Conservation (phyloP, 1,140 invertebrate species). For the Cardiocondyla obscurior region DNA sequence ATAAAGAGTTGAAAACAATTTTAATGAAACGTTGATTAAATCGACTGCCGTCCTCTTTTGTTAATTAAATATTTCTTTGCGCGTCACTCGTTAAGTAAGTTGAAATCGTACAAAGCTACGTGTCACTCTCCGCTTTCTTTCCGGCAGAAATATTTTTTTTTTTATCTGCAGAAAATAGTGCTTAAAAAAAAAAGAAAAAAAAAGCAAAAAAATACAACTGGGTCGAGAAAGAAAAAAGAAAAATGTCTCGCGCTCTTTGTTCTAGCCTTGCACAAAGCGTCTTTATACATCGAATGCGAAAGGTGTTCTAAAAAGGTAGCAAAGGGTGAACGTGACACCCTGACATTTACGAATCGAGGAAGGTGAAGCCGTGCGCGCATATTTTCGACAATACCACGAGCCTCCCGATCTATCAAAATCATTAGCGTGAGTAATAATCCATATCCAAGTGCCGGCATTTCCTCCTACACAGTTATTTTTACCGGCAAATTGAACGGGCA, state of each 20-base stretch:
- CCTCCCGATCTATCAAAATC: background rate
- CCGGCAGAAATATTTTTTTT: background rate
- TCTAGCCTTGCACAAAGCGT: background rate
- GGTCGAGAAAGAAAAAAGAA: slow-evolving; percentile 26
- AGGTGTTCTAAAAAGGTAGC: background rate
- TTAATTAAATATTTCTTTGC: background rate
- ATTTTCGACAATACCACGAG: slow-evolving; percentile 2
- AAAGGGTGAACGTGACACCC: background rate
- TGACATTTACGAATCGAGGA: slow-evolving; percentile 26
- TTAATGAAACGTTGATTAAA: too few relatives aligned
- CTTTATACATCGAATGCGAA: background rate
- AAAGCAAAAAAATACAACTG: slow-evolving; percentile 23
- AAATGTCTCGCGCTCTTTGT: background rate
- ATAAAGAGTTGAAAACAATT: too few relatives aligned
- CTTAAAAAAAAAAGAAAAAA: slow-evolving; percentile 20
- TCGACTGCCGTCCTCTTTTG: too few relatives aligned
- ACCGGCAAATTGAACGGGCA: background rate
- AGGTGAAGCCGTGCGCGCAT: background rate
- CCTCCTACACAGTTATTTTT: background rate
- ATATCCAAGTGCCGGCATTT: background rate
- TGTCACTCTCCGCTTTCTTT: background rate
- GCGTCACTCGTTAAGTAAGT: background rate
- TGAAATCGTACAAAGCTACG: background rate
- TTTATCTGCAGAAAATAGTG: background rate
- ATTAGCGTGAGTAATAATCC: slow-evolving; percentile 26